Percentiles rank a stretch among this genome's conserved stretches.
Conservation (phyloP, 2,797 vertebrate species). For the Hozukius guyotensis region DNA sequence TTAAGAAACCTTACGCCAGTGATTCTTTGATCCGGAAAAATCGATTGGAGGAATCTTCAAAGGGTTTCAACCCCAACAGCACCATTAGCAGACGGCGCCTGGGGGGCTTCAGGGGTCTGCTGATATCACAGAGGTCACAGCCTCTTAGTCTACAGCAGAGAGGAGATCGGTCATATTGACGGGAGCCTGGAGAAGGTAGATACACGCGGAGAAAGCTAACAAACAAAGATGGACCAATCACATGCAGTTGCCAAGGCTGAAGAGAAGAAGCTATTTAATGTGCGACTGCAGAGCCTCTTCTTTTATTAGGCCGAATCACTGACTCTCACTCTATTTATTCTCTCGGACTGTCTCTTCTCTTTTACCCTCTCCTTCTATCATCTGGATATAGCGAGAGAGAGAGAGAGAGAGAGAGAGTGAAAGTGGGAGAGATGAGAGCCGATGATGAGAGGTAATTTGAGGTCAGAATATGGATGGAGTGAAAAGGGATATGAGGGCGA, state of each 20-base stretch:
- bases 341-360: slow-evolving; percentile 1
- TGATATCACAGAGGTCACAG: slow-evolving; percentile 36
- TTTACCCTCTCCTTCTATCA: background rate
- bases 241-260: slow-evolving; percentile 31
- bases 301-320: slow-evolving; percentile 23
- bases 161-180: slow-evolving; percentile 34
- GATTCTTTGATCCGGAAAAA: slow-evolving; percentile 44
- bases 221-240: slow-evolving; percentile 27
- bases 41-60: slow-evolving; percentile 47
- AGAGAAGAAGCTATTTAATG: slow-evolving; percentile 19
- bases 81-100: slow-evolving; percentile 25
- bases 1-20: slow-evolving; percentile 53
- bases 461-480: slow-evolving; percentile 17
- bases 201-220: background rate
- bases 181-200: slow-evolving; percentile 17
- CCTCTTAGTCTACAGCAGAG: slow-evolving; percentile 22
- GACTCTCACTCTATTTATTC: slow-evolving; percentile 24
- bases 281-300: background rate
- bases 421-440: slow-evolving; percentile 6
- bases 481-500: slow-evolving; percentile 28
- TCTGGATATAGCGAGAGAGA: background rate
- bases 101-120: slow-evolving; percentile 25
- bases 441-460: slow-evolving; percentile 49
- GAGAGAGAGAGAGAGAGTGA: background rate
- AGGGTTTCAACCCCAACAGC: background rate